Evolutionary conservation across 2,888 invertebrate genomes (phyloP).

Genomic region (Fissipunctia ypsillon): DNA sequence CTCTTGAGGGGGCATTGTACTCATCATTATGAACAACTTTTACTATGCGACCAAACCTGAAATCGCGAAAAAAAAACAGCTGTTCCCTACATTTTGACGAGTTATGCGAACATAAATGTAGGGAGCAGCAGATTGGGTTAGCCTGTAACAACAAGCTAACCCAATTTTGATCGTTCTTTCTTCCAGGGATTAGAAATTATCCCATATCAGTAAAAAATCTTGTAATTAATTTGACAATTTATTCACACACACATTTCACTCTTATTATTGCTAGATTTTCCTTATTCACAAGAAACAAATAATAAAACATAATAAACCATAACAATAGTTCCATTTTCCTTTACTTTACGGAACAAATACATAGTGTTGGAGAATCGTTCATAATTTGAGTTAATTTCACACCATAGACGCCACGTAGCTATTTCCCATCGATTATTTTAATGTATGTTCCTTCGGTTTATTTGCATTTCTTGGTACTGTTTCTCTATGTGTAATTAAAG

Average conservation of each 20-base stretch:
- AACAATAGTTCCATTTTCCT: slow-evolving; percentile 16
- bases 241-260: not conserved
- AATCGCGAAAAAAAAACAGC: no score
- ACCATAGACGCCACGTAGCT: slow-evolving; percentile 43
- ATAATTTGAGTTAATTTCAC: slow-evolving; percentile 62
- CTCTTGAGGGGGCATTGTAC: no score
- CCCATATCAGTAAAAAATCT: not conserved
- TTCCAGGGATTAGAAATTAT: not conserved
- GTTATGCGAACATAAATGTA: no score
- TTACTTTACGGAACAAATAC: not conserved
- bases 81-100: no score
- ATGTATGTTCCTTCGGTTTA: slow-evolving; percentile 30
- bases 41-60: no score
- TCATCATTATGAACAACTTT: no score
- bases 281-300: not conserved
- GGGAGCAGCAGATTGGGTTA: no score
- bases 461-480: slow-evolving; percentile 38
- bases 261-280: not conserved
- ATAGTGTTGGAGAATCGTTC: slow-evolving; percentile 6
- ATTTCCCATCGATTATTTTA: slow-evolving; percentile 60
- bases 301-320: not conserved
- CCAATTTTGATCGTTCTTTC: not conserved
- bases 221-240: not conserved
- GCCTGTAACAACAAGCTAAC: no score
- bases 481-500: slow-evolving; percentile 22